Percentiles rank a stretch among this genome's conserved stretches.
phyloP scores from a whole-genome alignment of 2,113 vertebrate genomes.

The Pangasianodon gigas region DNA sequence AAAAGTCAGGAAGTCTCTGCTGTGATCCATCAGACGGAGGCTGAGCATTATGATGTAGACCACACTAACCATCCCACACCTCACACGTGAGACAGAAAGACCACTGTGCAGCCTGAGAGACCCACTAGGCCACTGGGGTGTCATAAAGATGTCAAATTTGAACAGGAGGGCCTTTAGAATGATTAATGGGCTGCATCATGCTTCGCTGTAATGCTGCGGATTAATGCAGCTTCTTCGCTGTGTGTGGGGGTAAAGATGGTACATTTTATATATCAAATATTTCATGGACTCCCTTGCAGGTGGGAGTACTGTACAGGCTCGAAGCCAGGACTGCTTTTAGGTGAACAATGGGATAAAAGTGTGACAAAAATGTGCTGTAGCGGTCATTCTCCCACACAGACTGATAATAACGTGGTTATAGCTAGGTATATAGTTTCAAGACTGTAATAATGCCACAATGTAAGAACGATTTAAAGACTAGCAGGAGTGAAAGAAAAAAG shows the following conservation, averaged over 20 bases:
- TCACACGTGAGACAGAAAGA: slow-evolving; percentile 45
- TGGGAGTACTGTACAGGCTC: slow-evolving; percentile 26
- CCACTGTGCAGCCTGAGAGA: slow-evolving; percentile 45
- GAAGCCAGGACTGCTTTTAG: slow-evolving; percentile 12
- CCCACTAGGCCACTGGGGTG: slow-evolving; percentile 45
- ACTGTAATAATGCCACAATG: not conserved
- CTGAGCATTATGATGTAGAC: slow-evolving; percentile 35
- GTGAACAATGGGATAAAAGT: not conserved
- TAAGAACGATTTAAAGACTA: not conserved
- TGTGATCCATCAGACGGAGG: slow-evolving; percentile 57
- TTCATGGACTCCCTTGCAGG: slow-evolving; percentile 27
- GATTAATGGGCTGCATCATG: slow-evolving; percentile 54
- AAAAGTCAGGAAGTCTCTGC: slow-evolving; percentile 59
- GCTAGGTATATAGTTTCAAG: not conserved
- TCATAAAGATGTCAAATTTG: slow-evolving; percentile 47
- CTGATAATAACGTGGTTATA: slow-evolving; percentile 15
- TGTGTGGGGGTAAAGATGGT: slow-evolving; percentile 40
- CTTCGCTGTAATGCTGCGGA: slow-evolving; percentile 43
- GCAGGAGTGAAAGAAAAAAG: not conserved
- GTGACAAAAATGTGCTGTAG: not conserved
- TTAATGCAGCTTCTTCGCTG: slow-evolving; percentile 51
- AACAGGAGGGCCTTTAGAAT: slow-evolving; percentile 25
- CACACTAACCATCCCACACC: slow-evolving; percentile 46
- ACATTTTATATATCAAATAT: slow-evolving; percentile 49
- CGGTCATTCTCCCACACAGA: not conserved